Conservation (phyloP, 2,888 invertebrate species). For the Chesias legatella region DNA sequence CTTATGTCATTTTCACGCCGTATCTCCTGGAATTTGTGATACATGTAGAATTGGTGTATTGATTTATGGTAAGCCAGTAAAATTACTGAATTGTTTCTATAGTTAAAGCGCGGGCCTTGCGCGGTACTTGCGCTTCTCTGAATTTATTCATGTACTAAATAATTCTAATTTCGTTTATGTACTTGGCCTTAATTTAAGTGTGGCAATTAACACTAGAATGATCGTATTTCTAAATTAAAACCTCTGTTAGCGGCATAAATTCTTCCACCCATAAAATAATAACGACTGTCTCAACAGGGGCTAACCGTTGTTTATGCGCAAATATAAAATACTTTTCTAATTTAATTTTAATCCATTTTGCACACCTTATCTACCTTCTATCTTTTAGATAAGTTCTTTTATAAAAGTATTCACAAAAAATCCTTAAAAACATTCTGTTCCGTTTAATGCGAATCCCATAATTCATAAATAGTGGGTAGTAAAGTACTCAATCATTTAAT, state of each 20-base stretch:
- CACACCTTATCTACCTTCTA: slow-evolving; percentile 35
- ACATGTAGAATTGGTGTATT: slow-evolving; percentile 68
- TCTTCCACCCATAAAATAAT: slow-evolving; percentile 67
- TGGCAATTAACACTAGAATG: slow-evolving; percentile 67
- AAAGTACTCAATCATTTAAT: too few relatives aligned
- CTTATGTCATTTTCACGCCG: slow-evolving; percentile 76
- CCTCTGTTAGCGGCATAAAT: slow-evolving; percentile 67
- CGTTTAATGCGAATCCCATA: too few relatives aligned
- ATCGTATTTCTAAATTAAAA: slow-evolving; percentile 74
- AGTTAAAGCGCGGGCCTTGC: background rate
- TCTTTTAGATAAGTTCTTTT: background rate
- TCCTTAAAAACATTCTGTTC: too few relatives aligned
- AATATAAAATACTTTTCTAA: slow-evolving; percentile 47
- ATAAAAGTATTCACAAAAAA: too few relatives aligned
- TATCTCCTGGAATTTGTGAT: slow-evolving; percentile 72
- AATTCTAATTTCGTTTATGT: slow-evolving; percentile 15
- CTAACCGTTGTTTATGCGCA: slow-evolving; percentile 67
- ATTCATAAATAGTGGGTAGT: too few relatives aligned
- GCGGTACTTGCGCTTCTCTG: slow-evolving; percentile 7
- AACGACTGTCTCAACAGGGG: slow-evolving; percentile 76
- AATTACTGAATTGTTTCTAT: slow-evolving; percentile 47
- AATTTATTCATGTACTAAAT: slow-evolving; percentile 15
- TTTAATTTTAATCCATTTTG: slow-evolving; percentile 45
- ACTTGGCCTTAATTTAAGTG: slow-evolving; percentile 42
- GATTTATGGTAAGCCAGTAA: slow-evolving; percentile 66